Conservation (phyloP, 2,888 invertebrate species). For the Heliconius hortense region DNA sequence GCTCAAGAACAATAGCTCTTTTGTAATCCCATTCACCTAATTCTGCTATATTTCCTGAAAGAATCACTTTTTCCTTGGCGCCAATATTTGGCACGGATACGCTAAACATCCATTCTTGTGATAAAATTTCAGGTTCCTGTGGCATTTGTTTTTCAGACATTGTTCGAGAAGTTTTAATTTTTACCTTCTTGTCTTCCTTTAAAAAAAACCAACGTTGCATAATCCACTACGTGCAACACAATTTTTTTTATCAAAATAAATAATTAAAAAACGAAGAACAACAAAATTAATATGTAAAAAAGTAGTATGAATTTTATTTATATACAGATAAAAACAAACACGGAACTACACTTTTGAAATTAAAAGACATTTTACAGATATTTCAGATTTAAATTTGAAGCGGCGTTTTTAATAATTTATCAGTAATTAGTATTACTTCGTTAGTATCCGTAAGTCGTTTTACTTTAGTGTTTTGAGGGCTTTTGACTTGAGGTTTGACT, state of each 20-base stretch:
- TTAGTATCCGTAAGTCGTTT: slow-evolving; percentile 1
- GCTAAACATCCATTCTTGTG: slow-evolving; percentile 68
- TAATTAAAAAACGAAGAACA: not conserved
- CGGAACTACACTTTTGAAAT: not conserved
- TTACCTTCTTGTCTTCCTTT: slow-evolving; percentile 73
- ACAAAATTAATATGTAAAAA: not conserved
- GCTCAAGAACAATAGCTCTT: slow-evolving; percentile 81
- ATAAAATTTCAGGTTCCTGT: slow-evolving; percentile 51
- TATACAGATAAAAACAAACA: not conserved
- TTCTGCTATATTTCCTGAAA: slow-evolving; percentile 85
- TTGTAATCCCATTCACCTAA: slow-evolving; percentile 88
- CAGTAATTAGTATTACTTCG: not conserved
- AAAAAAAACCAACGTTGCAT: slow-evolving; percentile 87
- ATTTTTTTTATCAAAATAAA: not conserved
- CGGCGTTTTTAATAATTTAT: not conserved
- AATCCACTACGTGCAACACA: slow-evolving; percentile 14
- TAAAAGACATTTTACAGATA: slow-evolving; percentile 3
- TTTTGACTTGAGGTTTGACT: not conserved
- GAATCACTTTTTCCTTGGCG: slow-evolving; percentile 85
- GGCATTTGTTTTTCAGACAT: slow-evolving; percentile 56
- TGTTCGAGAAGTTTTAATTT: slow-evolving; percentile 57
- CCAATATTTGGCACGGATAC: slow-evolving; percentile 79
- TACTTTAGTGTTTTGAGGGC: not conserved
- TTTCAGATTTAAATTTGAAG: not conserved
- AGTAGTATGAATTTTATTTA: not conserved